Evolutionary conservation across 2,888 invertebrate species (phyloP), one percentile per base, ranked within the genome.

Genomic region (Arrhopalites spinosus): DNA sequence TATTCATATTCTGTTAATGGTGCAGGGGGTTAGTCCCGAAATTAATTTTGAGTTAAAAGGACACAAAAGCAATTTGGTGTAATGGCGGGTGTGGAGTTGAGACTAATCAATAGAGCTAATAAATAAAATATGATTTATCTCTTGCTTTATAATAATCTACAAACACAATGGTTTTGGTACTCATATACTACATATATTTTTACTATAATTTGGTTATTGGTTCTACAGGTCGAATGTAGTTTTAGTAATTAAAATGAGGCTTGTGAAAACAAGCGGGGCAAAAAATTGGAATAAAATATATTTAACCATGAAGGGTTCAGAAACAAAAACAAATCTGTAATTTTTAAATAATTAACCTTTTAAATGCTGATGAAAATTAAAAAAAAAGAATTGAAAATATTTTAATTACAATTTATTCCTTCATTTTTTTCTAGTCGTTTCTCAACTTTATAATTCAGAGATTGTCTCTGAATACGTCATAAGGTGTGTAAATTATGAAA

Each of bases 391-490:
- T n/a, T n/a, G n/a, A n/a, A n/a, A n/a, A n/a, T n/a, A n/a, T n/a
- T n/a, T n/a, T n/a, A n/a, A n/a, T 20, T 2, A 53, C 53, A 53
- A 11, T 1, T 47, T 45, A 1, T 8, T 50, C 17, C 50, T 27
- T 69, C 13, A 29, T n/a, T 36, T 63, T 50, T 85, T 86, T 79
- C 8, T 87, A 91, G 91, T 91, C 84, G 91, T 91, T 68, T 90
- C 90, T 85, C 91, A 91, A 85, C 89, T 88, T 84, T 91, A 91
- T 85, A 90, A 90, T 83, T 90, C 91, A 66, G 91, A 91, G 86
- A 90, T 91, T 83, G 86, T 91, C 83, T 90, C 90, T 82, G 91
- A 91, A 85, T 91, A 91, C 85, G 91, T 91, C 70, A 91, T 92
- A 59, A 59, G 25, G 27, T 23, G n/a, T n/a, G n/a, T n/a, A n/a